phyloP scores from a whole-genome alignment of 2,113 vertebrate species.

The Lontra canadensis region DNA sequence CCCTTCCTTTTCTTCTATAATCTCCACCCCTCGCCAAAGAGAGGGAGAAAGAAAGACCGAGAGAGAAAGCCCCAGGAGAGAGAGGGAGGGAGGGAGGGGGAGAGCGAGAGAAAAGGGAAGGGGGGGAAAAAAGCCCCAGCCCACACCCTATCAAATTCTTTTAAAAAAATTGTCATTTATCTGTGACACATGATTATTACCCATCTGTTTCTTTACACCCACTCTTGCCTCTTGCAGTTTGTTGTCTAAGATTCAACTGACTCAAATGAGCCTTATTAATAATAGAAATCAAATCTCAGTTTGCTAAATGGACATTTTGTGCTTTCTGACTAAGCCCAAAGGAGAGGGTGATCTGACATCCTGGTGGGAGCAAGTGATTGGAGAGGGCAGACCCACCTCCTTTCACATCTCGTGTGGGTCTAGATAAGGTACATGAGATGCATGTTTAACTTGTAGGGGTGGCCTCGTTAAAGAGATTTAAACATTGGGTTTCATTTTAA shows the following conservation, averaged over 20 bases:
- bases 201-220: slow-evolving; percentile 58
- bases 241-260: slow-evolving; percentile 18
- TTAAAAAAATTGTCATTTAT: slow-evolving; percentile 57
- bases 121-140: neutral
- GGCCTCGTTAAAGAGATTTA: neutral
- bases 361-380: neutral
- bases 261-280: slow-evolving; percentile 20
- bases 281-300: slow-evolving; percentile 48
- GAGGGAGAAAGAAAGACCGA: neutral
- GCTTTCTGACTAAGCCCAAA: neutral
- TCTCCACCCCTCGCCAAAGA: slow-evolving; percentile 11
- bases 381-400: neutral
- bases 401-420: neutral
- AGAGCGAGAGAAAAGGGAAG: neutral
- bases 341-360: neutral
- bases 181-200: slow-evolving; percentile 56
- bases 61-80: neutral
- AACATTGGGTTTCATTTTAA: slow-evolving; percentile 19
- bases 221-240: slow-evolving; percentile 57
- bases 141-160: slow-evolving; percentile 63
- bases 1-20: slow-evolving; percentile 42
- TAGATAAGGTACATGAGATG: neutral
- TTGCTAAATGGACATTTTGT: slow-evolving; percentile 6
- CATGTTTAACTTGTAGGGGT: neutral
- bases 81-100: neutral